Evolutionary conservation across 2,113 vertebrate genomes (phyloP), one percentile per base, ranked within the genome.

Genomic region (Clinocottus analis): DNA sequence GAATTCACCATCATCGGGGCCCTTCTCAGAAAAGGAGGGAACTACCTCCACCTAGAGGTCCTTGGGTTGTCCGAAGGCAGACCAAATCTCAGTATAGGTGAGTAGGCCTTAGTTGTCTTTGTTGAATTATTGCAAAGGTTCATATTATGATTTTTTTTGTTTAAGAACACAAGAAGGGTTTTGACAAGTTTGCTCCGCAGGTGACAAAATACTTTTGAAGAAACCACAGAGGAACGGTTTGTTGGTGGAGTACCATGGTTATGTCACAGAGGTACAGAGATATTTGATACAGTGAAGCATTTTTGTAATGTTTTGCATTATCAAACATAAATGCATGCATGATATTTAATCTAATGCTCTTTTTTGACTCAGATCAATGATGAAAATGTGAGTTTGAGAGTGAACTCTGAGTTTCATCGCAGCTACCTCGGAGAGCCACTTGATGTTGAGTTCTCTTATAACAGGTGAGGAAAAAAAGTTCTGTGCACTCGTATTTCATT

Each of bases 401-500:
- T 96, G 53, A 96, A 97, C 72, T 60, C 90, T 0, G 94, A 96
- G 2, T 96, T 99, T 85, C 96, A 96, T 51, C 92, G 83, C 13
- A n/a, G 85, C 31, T 99, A 99, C 78, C 91, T 95, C 11, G 95
- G 86, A 13, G 97, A 99, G 79, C 97, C 97, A 1, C 94, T 99
- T 88, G 96, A 99, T 75, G 96, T 99, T 37, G 97, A 98, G 75
- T 99, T 99, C 74, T 93, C 94, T 1, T 94, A 93, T 17, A 96
- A 95, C 92, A 97, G 97, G 98, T 98, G 84, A 74, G 83, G n/a
- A 33, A 43, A 66, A 45, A 8, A 5, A 0, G 23, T 6, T 58
- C 0, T 2, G 4, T 59, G 2, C 17, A 31, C 45, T 77, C 3
- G 13, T n/a, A 0, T 58, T 62, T 69, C 1, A 41, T 5, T 19